A percentile compares a stretch with the other conserved stretches of the same genome.
phyloP scores from a whole-genome alignment of 2,888 invertebrate species.

The Trissoscelio sp. region DNA sequence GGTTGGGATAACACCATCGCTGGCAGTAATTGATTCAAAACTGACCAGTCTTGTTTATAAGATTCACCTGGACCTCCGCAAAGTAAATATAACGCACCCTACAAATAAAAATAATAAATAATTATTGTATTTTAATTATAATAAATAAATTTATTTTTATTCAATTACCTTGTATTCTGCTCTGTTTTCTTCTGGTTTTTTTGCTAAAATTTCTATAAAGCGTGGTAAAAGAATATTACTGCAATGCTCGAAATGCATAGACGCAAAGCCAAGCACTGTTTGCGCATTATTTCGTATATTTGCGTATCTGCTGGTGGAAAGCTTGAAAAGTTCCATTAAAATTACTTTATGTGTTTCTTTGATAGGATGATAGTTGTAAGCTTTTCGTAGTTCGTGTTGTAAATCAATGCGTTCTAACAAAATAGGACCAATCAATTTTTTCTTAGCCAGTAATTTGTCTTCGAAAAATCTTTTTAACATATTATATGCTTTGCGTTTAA shows the following conservation, averaged over 20 bases:
- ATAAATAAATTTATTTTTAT: background rate
- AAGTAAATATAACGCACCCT: slow-evolving; percentile 91
- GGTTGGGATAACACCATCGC: slow-evolving; percentile 90
- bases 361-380: slow-evolving; percentile 83
- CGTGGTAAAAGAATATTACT: slow-evolving; percentile 88
- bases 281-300: slow-evolving; percentile 89
- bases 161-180: slow-evolving; percentile 85
- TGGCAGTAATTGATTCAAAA: slow-evolving; percentile 90
- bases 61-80: slow-evolving; percentile 87
- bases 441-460: slow-evolving; percentile 87
- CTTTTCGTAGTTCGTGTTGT: slow-evolving; percentile 80
- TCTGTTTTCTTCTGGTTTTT: slow-evolving; percentile 86
- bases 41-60: slow-evolving; percentile 90
- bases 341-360: slow-evolving; percentile 87
- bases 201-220: slow-evolving; percentile 86
- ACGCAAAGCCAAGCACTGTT: slow-evolving; percentile 86
- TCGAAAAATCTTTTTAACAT: slow-evolving; percentile 87
- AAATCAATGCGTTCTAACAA: slow-evolving; percentile 74
- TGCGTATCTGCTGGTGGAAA: slow-evolving; percentile 88
- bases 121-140: slow-evolving; percentile 4
- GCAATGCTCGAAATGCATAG: slow-evolving; percentile 88
- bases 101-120: slow-evolving; percentile 13
- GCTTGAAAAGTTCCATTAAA: slow-evolving; percentile 86
- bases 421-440: slow-evolving; percentile 84
- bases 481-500: slow-evolving; percentile 88